Evolutionary conservation across 2,888 invertebrate species (phyloP).

Genomic region (Sphaerophoria taeniata): DNA sequence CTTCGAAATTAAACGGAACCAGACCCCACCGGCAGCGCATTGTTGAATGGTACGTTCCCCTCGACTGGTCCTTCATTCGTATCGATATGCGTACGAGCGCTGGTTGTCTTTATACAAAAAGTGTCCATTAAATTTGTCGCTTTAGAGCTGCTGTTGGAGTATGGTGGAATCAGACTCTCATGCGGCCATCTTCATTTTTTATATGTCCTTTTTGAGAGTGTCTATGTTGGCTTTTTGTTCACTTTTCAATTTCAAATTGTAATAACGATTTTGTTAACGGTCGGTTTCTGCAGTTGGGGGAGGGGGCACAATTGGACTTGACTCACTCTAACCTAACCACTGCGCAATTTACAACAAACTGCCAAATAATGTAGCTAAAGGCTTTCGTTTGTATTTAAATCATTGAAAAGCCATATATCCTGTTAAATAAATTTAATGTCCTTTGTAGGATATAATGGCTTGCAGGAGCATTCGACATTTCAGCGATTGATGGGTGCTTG

Average conservation of each 20-base stretch:
- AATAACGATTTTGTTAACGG: constrained; percentile 69
- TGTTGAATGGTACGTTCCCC: constrained; percentile 14
- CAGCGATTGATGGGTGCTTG: constrained; percentile 58
- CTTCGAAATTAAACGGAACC: constrained; percentile 51
- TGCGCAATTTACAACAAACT: constrained; percentile 67
- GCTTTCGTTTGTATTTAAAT: constrained; percentile 67
- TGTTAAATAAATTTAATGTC: constrained; percentile 72
- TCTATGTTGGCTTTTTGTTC: constrained; percentile 26
- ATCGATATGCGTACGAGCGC: constrained; percentile 53
- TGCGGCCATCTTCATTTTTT: constrained; percentile 33
- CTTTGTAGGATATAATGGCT: constrained; percentile 61
- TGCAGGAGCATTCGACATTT: constrained; percentile 44
- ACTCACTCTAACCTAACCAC: constrained; percentile 17
- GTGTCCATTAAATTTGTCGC: constrained; percentile 62
- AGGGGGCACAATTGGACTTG: not conserved
- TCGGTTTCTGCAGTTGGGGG: constrained; percentile 47
- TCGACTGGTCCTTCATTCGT: not conserved
- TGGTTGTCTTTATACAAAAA: constrained; percentile 58
- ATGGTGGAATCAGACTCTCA: constrained; percentile 9
- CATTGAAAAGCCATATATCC: constrained; percentile 74
- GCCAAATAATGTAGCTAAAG: constrained; percentile 74
- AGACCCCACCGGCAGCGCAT: not conserved
- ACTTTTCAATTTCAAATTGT: constrained; percentile 68
- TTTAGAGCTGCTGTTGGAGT: not conserved
- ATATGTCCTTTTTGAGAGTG: not conserved